These are phyloP conservation scores for Scaptomyza parva DNA, from an alignment of 2,888 invertebrate genomes.

Conservation along the genomic window DNA sequence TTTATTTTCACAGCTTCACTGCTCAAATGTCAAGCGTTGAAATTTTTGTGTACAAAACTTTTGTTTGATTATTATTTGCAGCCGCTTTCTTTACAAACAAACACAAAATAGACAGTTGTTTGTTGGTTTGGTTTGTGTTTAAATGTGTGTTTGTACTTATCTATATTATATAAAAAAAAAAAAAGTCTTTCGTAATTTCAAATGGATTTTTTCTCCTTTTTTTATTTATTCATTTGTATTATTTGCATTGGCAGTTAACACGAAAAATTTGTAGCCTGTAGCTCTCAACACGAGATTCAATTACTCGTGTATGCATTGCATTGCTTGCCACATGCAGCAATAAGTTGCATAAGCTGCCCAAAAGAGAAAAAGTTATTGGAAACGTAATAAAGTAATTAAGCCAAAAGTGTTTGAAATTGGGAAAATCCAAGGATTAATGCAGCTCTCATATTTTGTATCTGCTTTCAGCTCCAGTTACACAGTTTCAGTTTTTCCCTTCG, in stretches of 20 bases:
- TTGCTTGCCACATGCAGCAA: constrained; percentile 38
- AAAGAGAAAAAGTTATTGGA: constrained; percentile 23
- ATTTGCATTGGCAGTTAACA: constrained; percentile 62
- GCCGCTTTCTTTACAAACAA: constrained; percentile 54
- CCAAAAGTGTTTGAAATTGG: constrained; percentile 27
- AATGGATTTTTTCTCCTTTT: constrained; percentile 30
- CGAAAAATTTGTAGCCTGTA: constrained; percentile 47
- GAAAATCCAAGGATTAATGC: no score
- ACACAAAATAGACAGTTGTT: constrained; percentile 7
- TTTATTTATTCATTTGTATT: constrained; percentile 28
- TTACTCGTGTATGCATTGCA: constrained; percentile 45
- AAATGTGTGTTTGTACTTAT: constrained; percentile 38
- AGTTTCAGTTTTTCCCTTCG: constrained; percentile 1
- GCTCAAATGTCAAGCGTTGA: constrained; percentile 60
- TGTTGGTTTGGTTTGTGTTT: constrained; percentile 45
- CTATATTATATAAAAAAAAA: constrained; percentile 30
- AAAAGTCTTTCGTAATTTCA: constrained; percentile 44
- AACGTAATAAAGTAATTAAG: constrained; percentile 66
- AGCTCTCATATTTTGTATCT: constrained; percentile 34
- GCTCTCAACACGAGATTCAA: constrained; percentile 49
- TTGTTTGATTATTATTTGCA: constrained; percentile 28
- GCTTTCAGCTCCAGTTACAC: constrained; percentile 4
- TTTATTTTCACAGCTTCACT: constrained; percentile 19
- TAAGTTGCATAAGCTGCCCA: constrained; percentile 52
- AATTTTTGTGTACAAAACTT: constrained; percentile 30